Conservation (phyloP, 2,888 invertebrate genomes). For the Maniola hyperantus region DNA sequence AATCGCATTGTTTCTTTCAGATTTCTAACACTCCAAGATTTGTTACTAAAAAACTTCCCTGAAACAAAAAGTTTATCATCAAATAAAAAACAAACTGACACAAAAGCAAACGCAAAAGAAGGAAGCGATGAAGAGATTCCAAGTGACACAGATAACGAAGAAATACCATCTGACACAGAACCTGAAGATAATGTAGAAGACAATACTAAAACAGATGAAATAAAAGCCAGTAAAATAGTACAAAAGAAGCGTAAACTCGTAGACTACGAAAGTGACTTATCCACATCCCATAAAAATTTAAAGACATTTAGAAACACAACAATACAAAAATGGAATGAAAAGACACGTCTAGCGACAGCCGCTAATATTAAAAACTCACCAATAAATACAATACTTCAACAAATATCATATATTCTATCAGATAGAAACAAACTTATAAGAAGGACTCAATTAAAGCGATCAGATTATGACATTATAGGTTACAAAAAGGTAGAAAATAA, state of each 20-base stretch:
- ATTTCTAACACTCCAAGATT: slow-evolving; percentile 64
- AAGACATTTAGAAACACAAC: slow-evolving; percentile 88
- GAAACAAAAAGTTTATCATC: slow-evolving; percentile 84
- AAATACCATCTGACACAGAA: slow-evolving; percentile 85
- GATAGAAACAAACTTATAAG: slow-evolving; percentile 90
- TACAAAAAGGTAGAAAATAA: slow-evolving; percentile 60
- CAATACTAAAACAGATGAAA: slow-evolving; percentile 44
- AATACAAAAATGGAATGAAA: slow-evolving; percentile 97
- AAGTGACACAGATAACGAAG: slow-evolving; percentile 84
- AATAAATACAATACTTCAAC: slow-evolving; percentile 86
- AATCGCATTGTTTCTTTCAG: slow-evolving; percentile 58
- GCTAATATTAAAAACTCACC: slow-evolving; percentile 84
- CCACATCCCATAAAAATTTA: slow-evolving; percentile 83
- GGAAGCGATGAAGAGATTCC: slow-evolving; percentile 73
- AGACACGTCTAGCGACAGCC: slow-evolving; percentile 89
- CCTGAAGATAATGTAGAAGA: slow-evolving; percentile 60
- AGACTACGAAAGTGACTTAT: slow-evolving; percentile 83
- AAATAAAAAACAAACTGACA: slow-evolving; percentile 48
- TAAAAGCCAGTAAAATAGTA: slow-evolving; percentile 22
- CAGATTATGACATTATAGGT: slow-evolving; percentile 87
- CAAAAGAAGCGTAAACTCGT: slow-evolving; percentile 80
- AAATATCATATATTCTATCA: slow-evolving; percentile 92
- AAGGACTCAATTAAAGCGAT: slow-evolving; percentile 90
- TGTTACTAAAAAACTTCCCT: slow-evolving; percentile 84
- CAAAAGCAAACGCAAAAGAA: slow-evolving; percentile 44